phyloP scores from a whole-genome alignment of 2,888 invertebrate species.

The Drosophila paramelanica region DNA sequence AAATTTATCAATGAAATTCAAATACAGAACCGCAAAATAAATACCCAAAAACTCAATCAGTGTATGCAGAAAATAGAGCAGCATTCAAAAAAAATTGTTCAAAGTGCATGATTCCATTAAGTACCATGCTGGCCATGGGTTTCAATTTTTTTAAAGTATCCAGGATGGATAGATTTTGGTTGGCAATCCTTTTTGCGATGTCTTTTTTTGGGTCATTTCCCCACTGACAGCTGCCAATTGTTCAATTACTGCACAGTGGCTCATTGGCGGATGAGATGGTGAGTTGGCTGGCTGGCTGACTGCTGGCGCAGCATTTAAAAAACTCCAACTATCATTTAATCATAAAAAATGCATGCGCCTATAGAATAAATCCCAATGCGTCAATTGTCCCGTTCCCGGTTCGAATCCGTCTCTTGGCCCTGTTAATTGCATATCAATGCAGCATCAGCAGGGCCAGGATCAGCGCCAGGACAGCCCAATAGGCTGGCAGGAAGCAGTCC shows the following conservation, averaged over 20 bases:
- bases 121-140: conserved; percentile 33
- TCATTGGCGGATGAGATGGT: conserved; percentile 20
- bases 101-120: conserved; percentile 37
- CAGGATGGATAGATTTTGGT: conserved; percentile 55
- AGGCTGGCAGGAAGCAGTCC: conserved; percentile 9
- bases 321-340: conserved; percentile 71
- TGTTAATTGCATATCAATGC: conserved; percentile 77
- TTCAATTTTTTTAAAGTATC: conserved; percentile 62
- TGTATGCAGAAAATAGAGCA: conserved; percentile 42
- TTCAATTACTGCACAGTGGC: conserved; percentile 68
- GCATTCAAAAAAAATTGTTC: conserved; percentile 22
- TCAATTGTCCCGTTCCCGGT: conserved; percentile 61
- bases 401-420: conserved; percentile 46
- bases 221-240: conserved; percentile 74
- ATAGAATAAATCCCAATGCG: conserved; percentile 77
- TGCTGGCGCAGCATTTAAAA: conserved; percentile 63
- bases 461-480: conserved; percentile 30
- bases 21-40: conserved; percentile 12
- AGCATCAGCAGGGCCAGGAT: conserved; percentile 66
- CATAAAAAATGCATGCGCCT: conserved; percentile 77
- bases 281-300: conserved; percentile 35
- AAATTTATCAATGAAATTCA: conserved; percentile 4
- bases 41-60: conserved; percentile 51
- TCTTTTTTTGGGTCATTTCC: conserved; percentile 51
- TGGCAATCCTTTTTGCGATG: conserved; percentile 20